Base-by-base conservation (phyloP, 92 coral and sea anemone species). In the Zoanthus solanderi region DNA sequence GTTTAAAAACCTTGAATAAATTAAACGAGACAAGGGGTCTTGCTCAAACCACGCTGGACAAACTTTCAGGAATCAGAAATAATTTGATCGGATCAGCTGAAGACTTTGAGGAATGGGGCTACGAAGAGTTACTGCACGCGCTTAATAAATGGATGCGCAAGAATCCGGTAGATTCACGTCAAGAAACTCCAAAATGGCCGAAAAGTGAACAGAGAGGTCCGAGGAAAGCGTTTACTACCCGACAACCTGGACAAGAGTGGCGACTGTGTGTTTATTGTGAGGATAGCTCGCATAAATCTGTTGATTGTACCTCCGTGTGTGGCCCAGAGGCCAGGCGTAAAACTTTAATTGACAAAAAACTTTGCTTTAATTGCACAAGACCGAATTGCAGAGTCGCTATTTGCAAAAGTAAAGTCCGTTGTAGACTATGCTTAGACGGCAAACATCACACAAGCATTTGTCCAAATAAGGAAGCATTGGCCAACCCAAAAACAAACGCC, bases 31-130 rank as follows among this genome's bases (percentile, higher is more conserved):
- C 56, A 32, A 76, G 42, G 56, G 80, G 80, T 0, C 3, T 76
- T 2, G 80, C 80, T 5, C 80, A 76, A 31, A 52, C 66, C 11
- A 76, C 65, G 7, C 80, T 76, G 6, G 80, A 76, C 1, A 76
- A 76, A 76, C 66, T 76, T 7, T 30, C 57, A 45, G 80, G 65
- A 0, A 76, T 76, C 42, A 8, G n/a, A 9, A 52, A 76, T 2
- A 57, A 76, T 9, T 30, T 76, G n/a, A 76, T 48, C 11, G 66
- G 80, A 53, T 23, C 6, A 5, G 10, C 11, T 5, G 79, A 75
- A 47, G 16, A 75, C 12, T 75, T 75, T 10, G 61, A 75, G 3
- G 66, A 76, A 29, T 76, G 80, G 80, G 66, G 80, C 2, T 76
- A 52, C 31, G 80, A 18, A 9, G 63, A 76, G 44, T 11, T 76